Percentiles rank a stretch among this genome's conserved stretches.
Conservation (phyloP, 37 sponge, comb jelly and placozoan species). For the Lycopodina hypogea region DNA sequence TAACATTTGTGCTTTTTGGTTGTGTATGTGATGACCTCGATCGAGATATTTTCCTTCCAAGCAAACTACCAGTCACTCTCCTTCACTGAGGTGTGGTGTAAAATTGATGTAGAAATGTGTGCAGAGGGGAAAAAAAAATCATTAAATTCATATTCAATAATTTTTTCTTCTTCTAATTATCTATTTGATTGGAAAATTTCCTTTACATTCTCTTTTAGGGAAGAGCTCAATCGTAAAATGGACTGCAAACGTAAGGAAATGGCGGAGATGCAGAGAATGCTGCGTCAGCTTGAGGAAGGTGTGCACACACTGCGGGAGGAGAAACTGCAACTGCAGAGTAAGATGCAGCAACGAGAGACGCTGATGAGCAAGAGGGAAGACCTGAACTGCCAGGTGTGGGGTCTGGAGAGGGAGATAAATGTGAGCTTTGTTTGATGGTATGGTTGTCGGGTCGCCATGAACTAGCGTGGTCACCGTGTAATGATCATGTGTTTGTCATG, state of each 20-base stretch:
- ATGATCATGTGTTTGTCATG: background rate
- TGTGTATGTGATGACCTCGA: too few relatives aligned
- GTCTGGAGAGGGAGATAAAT: constrained; percentile 58
- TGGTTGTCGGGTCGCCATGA: background rate
- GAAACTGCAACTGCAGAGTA: constrained; percentile 58
- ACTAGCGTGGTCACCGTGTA: background rate
- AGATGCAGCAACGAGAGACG: constrained; percentile 41
- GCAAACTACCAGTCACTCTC: too few relatives aligned
- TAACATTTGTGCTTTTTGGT: too few relatives aligned
- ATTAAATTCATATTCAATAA: too few relatives aligned
- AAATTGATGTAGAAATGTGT: too few relatives aligned
- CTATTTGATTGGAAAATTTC: too few relatives aligned
- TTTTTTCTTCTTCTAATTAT: too few relatives aligned
- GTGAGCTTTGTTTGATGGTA: too few relatives aligned
- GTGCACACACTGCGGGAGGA: constrained; percentile 58
- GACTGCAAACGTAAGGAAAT: constrained; percentile 64
- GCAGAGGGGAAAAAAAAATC: too few relatives aligned
- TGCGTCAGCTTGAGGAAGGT: constrained; percentile 43
- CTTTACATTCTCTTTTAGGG: constrained; percentile 21
- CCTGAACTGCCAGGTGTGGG: constrained; percentile 24
- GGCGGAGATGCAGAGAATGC: constrained; percentile 6
- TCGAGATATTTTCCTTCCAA: too few relatives aligned
- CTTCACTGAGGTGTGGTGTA: too few relatives aligned
- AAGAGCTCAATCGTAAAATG: constrained; percentile 60
- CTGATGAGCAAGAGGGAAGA: constrained; percentile 51